A percentile compares a stretch with the other conserved stretches of the same genome.
Conservation (phyloP, 92 coral and sea anemone genomes). For the Blastomussa wellsi region DNA sequence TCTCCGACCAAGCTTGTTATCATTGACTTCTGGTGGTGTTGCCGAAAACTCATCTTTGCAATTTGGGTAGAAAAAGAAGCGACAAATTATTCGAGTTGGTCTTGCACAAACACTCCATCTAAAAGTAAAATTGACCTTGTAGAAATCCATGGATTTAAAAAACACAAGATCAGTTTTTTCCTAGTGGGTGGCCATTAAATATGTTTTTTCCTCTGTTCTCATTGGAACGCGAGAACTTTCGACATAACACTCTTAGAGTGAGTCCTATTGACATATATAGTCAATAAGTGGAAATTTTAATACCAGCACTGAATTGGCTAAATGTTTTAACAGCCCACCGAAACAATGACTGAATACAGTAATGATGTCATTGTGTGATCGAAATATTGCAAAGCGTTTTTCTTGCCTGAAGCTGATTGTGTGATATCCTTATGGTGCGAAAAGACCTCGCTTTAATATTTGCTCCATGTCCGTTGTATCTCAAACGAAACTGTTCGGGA, state of each 20-base stretch:
- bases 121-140: not conserved
- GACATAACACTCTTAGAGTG: constrained; percentile 16
- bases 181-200: constrained; percentile 39
- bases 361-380: constrained; percentile 1
- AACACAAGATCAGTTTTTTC: constrained; percentile 4
- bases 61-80: not conserved
- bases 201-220: constrained; percentile 12
- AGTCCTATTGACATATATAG: constrained; percentile 10
- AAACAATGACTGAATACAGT: not conserved
- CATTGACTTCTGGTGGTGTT: constrained; percentile 1
- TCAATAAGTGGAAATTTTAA: not conserved
- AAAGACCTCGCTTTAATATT: not conserved
- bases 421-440: not conserved
- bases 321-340: constrained; percentile 34
- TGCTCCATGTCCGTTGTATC: not conserved
- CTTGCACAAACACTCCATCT: not conserved
- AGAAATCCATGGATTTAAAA: not conserved
- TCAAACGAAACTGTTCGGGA: not conserved
- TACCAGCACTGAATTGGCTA: not conserved
- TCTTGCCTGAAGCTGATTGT: not conserved
- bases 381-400: not conserved
- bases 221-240: constrained; percentile 12
- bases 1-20: constrained; percentile 22
- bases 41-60: not conserved
- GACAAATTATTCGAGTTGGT: not conserved